Percentiles rank a stretch among this genome's conserved stretches.
Conservation (phyloP, 2,113 vertebrate genomes). For the Cyrtonyx montezumae region DNA sequence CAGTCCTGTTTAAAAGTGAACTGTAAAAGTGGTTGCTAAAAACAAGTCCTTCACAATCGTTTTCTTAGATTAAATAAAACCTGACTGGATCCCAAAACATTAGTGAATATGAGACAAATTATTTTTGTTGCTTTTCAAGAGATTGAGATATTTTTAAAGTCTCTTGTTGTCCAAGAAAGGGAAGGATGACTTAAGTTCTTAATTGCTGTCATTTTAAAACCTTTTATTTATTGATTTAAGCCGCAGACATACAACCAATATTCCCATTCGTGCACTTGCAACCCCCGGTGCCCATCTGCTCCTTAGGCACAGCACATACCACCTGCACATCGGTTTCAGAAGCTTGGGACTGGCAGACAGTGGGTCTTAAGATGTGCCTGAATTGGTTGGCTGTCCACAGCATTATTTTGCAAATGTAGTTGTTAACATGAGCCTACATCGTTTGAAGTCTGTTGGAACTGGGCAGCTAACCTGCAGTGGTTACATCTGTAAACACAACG, state of each 20-base stretch:
- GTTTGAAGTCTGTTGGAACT: accelerated
- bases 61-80: not conserved
- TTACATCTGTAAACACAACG: not conserved
- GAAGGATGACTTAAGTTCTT: not conserved
- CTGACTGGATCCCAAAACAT: not conserved
- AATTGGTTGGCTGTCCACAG: not conserved
- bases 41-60: not conserved
- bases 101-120: not conserved
- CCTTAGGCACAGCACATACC: not conserved
- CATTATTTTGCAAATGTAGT: accelerated
- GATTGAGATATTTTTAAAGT: not conserved
- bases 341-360: accelerated
- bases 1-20: slow-evolving; percentile 46
- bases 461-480: not conserved
- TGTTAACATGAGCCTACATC: accelerated
- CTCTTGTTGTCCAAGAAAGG: not conserved
- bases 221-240: not conserved
- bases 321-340: accelerated
- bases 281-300: not conserved
- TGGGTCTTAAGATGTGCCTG: not conserved
- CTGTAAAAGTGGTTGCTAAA: slow-evolving; percentile 50
- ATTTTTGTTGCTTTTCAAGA: not conserved
- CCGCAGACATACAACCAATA: not conserved
- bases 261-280: not conserved
- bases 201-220: not conserved